Conservation (phyloP, 2,888 invertebrate species). For the Coleophora flavipennella region DNA sequence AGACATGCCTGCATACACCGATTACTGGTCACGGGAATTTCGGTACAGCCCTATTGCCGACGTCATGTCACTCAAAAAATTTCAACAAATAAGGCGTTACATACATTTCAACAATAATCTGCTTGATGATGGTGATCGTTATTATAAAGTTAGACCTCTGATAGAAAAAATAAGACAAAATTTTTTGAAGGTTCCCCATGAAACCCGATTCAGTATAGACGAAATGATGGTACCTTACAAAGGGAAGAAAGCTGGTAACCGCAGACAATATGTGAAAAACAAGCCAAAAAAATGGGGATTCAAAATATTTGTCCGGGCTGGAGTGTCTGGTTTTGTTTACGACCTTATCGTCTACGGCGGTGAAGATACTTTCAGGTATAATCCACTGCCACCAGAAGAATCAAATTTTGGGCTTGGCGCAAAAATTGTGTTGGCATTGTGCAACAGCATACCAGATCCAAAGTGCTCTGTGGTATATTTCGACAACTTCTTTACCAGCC, state of each 20-base stretch:
- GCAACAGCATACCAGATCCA: too few species aligned
- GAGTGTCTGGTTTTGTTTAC: background rate
- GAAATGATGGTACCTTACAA: slow-evolving; percentile 35
- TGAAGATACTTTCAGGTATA: background rate
- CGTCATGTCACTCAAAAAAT: slow-evolving; percentile 4
- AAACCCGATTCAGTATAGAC: slow-evolving; percentile 23
- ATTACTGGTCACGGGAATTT: slow-evolving; percentile 7
- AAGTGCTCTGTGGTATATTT: too few species aligned
- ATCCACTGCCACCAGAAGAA: background rate
- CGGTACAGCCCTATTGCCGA: slow-evolving; percentile 6
- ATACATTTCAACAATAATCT: background rate
- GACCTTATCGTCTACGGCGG: background rate
- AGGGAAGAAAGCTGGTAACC: slow-evolving; percentile 23
- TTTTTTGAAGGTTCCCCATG: slow-evolving; percentile 14
- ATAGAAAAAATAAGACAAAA: slow-evolving; percentile 1
- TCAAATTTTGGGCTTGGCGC: background rate
- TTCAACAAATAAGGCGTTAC: background rate
- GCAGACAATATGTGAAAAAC: slow-evolving; percentile 24
- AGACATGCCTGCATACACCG: slow-evolving; percentile 7
- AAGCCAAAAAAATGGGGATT: slow-evolving; percentile 1
- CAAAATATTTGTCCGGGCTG: background rate
- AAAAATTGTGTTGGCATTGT: background rate
- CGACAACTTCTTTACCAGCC: too few species aligned
- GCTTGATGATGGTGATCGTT: background rate
- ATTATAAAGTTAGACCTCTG: background rate